These are phyloP conservation scores for Carassius carassius DNA, from an alignment of 2,113 vertebrate genomes.

Conservation along the genomic window DNA sequence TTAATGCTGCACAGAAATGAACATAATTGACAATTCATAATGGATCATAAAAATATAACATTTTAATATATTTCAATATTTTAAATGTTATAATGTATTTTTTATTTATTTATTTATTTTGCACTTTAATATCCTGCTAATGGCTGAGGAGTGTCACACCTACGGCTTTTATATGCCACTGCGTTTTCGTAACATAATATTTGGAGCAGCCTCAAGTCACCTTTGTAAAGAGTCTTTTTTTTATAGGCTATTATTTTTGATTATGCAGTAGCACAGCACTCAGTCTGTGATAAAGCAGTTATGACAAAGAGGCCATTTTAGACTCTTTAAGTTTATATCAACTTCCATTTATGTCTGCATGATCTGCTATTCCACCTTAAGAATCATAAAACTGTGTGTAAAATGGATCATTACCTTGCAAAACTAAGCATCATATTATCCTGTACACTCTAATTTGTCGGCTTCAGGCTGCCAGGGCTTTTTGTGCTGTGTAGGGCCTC, in stretches of 20 bases:
- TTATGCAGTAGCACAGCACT: neutral
- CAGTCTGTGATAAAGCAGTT: neutral
- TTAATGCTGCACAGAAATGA: neutral
- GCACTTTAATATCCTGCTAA: neutral
- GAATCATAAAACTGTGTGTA: neutral
- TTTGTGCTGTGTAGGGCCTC: conserved; percentile 57
- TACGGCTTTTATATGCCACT: neutral
- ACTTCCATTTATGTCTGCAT: neutral
- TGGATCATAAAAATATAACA: neutral
- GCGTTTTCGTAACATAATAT: neutral
- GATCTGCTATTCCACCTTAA: neutral
- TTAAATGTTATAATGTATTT: too few species aligned
- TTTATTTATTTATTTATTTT: neutral
- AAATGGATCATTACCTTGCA: conserved; percentile 22
- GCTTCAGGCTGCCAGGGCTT: conserved; percentile 60
- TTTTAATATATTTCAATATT: neutral
- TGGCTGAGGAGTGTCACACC: neutral
- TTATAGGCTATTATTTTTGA: neutral
- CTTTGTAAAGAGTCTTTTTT: neutral
- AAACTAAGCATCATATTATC: conserved; percentile 47
- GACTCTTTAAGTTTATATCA: neutral
- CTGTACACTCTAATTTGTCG: conserved; percentile 69
- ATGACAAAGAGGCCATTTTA: neutral
- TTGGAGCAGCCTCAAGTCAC: too few species aligned
- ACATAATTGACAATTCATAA: neutral